Conservation (phyloP, 2,797 vertebrate genomes). For the Gymnothorax reevesii region DNA sequence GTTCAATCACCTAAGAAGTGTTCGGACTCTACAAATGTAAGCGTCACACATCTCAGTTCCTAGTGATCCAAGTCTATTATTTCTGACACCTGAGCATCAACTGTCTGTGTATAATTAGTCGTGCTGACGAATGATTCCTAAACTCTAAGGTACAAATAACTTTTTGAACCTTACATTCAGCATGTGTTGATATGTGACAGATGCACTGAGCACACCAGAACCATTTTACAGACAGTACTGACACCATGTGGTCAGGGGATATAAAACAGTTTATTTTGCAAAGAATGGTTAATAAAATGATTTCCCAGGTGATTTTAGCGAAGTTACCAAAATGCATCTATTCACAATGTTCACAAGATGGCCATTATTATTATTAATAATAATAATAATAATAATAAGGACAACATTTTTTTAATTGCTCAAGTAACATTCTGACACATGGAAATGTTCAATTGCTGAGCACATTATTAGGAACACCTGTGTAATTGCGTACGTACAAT, state of each 20-base stretch:
- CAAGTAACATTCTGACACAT: too few relatives aligned
- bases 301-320: background rate
- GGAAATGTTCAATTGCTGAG: too few relatives aligned
- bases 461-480: too few relatives aligned
- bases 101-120: conserved; percentile 1
- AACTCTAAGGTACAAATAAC: background rate
- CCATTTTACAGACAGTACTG: conserved; percentile 33
- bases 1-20: background rate
- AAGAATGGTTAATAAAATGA: background rate
- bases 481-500: too few relatives aligned
- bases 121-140: background rate
- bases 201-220: background rate
- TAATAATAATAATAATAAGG: too few relatives aligned
- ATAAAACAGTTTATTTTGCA: background rate
- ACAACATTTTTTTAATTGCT: too few relatives aligned
- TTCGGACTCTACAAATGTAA: background rate
- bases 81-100: background rate
- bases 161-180: background rate
- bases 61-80: background rate
- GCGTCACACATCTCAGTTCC: background rate
- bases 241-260: conserved; percentile 46
- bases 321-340: background rate
- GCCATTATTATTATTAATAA: too few relatives aligned
- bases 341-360: too few relatives aligned
- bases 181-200: background rate